phyloP scores from a whole-genome alignment of 2,797 vertebrate species.

The Sebastes itinus region DNA sequence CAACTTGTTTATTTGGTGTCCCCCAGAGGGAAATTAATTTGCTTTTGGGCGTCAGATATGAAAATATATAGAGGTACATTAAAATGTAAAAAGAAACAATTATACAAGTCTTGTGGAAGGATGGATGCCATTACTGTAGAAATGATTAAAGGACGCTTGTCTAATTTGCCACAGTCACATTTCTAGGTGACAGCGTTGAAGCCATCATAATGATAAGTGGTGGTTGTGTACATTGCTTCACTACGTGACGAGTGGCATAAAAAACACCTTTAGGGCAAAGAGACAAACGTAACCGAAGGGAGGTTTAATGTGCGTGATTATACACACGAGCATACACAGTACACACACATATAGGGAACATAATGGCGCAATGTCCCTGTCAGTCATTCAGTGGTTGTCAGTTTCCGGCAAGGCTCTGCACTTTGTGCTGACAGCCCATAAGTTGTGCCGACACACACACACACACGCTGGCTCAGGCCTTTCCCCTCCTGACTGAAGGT shows the following conservation, averaged over 20 bases:
- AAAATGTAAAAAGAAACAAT: slow-evolving; percentile 28
- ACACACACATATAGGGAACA: slow-evolving; percentile 35
- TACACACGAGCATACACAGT: slow-evolving; percentile 26
- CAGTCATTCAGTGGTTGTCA: slow-evolving; percentile 76
- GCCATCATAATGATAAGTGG: slow-evolving; percentile 92
- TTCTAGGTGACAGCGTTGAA: slow-evolving; percentile 82
- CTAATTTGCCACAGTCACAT: slow-evolving; percentile 58
- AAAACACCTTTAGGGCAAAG: slow-evolving; percentile 36
- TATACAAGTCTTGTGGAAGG: neutral
- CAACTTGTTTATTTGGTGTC: slow-evolving; percentile 15
- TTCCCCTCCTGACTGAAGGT: slow-evolving; percentile 59
- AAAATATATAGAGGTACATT: slow-evolving; percentile 31
- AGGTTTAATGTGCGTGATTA: slow-evolving; percentile 53
- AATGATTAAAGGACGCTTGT: slow-evolving; percentile 36
- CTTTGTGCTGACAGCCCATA: slow-evolving; percentile 84
- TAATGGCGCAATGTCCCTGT: slow-evolving; percentile 78
- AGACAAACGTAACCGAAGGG: slow-evolving; percentile 45
- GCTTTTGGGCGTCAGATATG: neutral
- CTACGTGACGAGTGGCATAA: slow-evolving; percentile 27
- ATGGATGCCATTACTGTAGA: slow-evolving; percentile 27
- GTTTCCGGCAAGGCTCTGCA: slow-evolving; percentile 80
- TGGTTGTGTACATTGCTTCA: slow-evolving; percentile 43
- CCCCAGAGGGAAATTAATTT: slow-evolving; percentile 15
- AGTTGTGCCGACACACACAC: slow-evolving; percentile 64
- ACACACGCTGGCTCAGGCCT: slow-evolving; percentile 63